These are phyloP conservation scores for Lepidotrigona ventralis DNA, from an alignment of 1,140 invertebrate species.

Conservation along the genomic window DNA sequence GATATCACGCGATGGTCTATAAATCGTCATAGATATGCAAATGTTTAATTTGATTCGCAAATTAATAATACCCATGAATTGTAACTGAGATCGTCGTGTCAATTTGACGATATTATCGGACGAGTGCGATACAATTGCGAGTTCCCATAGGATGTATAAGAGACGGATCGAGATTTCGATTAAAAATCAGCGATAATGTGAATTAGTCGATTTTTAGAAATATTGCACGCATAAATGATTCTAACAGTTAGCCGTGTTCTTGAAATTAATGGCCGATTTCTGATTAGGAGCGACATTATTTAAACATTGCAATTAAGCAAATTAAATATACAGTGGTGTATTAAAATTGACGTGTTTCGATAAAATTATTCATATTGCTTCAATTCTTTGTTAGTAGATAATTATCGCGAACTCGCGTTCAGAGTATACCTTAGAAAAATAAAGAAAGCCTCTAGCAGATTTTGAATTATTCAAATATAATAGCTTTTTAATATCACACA, in stretches of 20 bases:
- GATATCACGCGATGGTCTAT: background rate
- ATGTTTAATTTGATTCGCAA: conserved; percentile 16
- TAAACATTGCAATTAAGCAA: too few species aligned
- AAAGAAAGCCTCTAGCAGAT: too few species aligned
- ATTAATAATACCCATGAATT: conserved; percentile 18
- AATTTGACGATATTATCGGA: background rate
- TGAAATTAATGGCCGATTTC: background rate
- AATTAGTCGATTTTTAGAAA: background rate
- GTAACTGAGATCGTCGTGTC: conserved; percentile 1
- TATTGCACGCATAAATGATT: background rate
- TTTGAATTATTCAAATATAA: too few species aligned
- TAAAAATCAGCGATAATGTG: background rate
- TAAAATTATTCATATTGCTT: too few species aligned
- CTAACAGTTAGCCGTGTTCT: background rate
- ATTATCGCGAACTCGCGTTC: too few species aligned
- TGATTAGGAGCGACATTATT: background rate
- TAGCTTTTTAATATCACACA: too few species aligned
- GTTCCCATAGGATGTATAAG: background rate
- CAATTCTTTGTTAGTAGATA: too few species aligned
- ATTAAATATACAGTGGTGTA: too few species aligned
- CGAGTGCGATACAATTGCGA: background rate
- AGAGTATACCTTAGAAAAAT: too few species aligned
- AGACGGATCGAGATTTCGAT: background rate
- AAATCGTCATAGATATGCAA: background rate
- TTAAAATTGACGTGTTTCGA: too few species aligned